phyloP scores from a whole-genome alignment of 2,797 vertebrate species.

The Emys orbicularis region DNA sequence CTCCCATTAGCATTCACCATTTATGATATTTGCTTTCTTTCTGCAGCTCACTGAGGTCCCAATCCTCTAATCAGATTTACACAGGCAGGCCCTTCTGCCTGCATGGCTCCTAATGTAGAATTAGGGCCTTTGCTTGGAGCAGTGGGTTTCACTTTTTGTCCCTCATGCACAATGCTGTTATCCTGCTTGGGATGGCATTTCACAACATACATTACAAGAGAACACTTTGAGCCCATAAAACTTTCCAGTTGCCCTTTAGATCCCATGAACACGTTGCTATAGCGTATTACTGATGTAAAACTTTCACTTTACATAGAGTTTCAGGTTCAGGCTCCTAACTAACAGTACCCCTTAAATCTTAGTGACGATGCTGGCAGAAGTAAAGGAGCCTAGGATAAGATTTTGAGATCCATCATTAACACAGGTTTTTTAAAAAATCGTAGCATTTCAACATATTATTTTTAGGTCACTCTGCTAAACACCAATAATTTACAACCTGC shows the following conservation, averaged over 20 bases:
- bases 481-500: neutral
- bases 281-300: neutral
- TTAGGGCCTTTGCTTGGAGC: neutral
- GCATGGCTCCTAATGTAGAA: neutral
- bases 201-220: neutral
- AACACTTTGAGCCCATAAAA: rapidly evolving
- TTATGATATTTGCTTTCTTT: neutral
- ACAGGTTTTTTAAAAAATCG: neutral
- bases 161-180: neutral
- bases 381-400: neutral
- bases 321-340: neutral
- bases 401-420: neutral
- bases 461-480: neutral
- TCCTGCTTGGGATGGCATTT: neutral
- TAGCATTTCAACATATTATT: neutral
- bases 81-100: neutral
- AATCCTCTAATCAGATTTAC: neutral
- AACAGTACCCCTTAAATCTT: neutral
- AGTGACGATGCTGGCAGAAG: neutral
- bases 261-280: neutral
- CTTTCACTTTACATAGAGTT: neutral
- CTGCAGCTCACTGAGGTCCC: neutral
- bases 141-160: neutral
- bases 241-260: rapidly evolving
- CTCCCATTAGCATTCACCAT: neutral